Percentiles rank a stretch among this genome's conserved stretches.
These are phyloP conservation scores for Panzeria rudis DNA, from an alignment of 2,888 invertebrate genomes.

Conservation along the genomic window DNA sequence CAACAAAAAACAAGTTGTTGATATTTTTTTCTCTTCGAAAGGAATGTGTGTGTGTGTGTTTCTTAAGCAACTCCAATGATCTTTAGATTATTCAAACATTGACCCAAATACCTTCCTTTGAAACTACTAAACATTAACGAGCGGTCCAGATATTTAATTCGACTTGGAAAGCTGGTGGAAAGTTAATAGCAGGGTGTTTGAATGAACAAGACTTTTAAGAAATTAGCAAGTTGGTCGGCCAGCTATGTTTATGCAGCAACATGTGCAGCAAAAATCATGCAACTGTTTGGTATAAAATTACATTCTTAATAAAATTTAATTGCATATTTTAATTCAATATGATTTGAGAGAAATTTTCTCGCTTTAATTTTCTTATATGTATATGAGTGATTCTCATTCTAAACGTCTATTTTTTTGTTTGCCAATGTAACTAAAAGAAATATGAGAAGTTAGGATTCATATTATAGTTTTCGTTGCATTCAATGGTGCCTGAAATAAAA, in stretches of 20 bases:
- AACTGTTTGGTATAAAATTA: background rate
- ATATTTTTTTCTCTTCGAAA: background rate
- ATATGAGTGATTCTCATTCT: no score
- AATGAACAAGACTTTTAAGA: background rate
- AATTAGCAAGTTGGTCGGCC: background rate
- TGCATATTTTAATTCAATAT: background rate
- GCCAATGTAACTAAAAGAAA: no score
- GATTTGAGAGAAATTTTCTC: constrained; percentile 1
- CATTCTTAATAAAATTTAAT: background rate
- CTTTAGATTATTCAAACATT: constrained; percentile 56
- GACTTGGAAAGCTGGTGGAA: background rate
- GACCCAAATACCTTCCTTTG: constrained; percentile 68
- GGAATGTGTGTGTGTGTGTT: constrained; percentile 35
- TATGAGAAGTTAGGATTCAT: no score
- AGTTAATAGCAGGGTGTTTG: constrained; percentile 17
- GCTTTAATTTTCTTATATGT: no score
- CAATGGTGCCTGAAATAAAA: no score
- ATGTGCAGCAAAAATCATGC: background rate
- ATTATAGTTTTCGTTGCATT: no score
- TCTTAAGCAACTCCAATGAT: constrained; percentile 50
- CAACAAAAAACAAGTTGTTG: constrained; percentile 43
- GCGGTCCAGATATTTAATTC: constrained; percentile 25
- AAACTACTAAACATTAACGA: background rate
- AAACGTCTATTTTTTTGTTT: no score
- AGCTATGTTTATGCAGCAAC: background rate